phyloP scores from a whole-genome alignment of 2,113 vertebrate species.

The Percina caprodes region DNA sequence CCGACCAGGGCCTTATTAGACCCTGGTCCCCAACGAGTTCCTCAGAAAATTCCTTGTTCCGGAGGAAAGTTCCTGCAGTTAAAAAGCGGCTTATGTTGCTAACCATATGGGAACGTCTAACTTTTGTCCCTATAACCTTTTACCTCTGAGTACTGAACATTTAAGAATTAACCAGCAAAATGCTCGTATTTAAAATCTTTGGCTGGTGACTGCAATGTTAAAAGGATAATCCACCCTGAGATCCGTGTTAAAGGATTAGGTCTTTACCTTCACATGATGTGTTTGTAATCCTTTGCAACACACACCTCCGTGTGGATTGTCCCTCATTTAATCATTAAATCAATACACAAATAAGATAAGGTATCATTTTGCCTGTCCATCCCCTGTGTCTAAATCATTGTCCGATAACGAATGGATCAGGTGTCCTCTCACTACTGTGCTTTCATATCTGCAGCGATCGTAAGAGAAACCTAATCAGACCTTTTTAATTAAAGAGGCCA shows the following conservation, averaged over 20 bases:
- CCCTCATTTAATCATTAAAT: constrained; percentile 45
- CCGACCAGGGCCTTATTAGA: too few species aligned
- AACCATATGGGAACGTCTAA: not conserved
- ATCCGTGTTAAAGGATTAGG: constrained; percentile 26
- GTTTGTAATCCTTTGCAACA: constrained; percentile 9
- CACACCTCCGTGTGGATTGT: constrained; percentile 24
- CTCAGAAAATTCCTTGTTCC: too few species aligned
- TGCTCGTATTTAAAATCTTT: constrained; percentile 8
- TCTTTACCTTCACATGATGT: not conserved
- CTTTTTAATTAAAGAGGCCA: constrained; percentile 68
- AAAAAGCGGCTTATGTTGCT: too few species aligned
- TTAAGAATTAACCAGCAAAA: not conserved
- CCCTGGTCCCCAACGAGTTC: too few species aligned
- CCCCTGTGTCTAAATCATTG: not conserved
- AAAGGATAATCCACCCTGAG: constrained; percentile 32
- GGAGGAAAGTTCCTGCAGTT: too few species aligned
- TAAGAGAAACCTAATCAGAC: constrained; percentile 63
- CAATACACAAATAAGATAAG: constrained; percentile 41
- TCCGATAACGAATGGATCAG: constrained; percentile 1
- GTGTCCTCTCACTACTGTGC: constrained; percentile 10
- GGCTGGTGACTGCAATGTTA: not conserved
- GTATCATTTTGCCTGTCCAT: not conserved
- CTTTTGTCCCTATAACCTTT: not conserved
- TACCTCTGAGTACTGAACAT: not conserved
- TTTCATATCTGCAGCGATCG: constrained; percentile 45